These are phyloP conservation scores for Colistium nudipinnis DNA, from an alignment of 2,113 vertebrate genomes.

Conservation along the genomic window DNA sequence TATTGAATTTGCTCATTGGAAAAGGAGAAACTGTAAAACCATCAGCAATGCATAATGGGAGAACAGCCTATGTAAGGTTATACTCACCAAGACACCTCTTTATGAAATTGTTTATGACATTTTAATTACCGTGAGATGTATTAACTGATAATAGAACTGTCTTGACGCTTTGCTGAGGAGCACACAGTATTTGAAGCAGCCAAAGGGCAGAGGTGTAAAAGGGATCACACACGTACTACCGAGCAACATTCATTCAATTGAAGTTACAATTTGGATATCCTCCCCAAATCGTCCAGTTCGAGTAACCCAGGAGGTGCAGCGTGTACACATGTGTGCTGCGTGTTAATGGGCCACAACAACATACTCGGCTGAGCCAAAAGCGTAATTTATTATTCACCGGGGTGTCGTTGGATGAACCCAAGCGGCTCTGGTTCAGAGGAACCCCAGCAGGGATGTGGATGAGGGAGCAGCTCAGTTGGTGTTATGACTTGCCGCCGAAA, in stretches of 20 bases:
- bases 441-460: slow-evolving; percentile 30
- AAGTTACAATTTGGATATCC: background rate
- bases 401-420: slow-evolving; percentile 54
- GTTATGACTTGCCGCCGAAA: slow-evolving; percentile 25
- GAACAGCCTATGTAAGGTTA: background rate
- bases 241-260: too few species aligned
- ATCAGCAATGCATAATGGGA: background rate
- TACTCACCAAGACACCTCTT: background rate
- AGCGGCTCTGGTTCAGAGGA: slow-evolving; percentile 20
- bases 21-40: too few species aligned
- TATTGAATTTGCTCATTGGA: background rate
- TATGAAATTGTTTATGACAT: background rate
- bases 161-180: background rate
- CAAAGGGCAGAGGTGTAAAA: background rate
- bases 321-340: slow-evolving; percentile 24
- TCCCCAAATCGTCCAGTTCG: background rate
- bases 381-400: slow-evolving; percentile 65
- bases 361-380: slow-evolving; percentile 39
- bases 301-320: background rate
- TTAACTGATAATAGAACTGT: background rate
- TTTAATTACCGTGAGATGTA: background rate
- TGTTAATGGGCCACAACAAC: slow-evolving; percentile 44
- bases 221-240: background rate
- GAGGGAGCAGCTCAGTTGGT: slow-evolving; percentile 15
- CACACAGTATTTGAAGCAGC: background rate